phyloP scores from a whole-genome alignment of 2,113 vertebrate genomes.

The Bos javanicus region DNA sequence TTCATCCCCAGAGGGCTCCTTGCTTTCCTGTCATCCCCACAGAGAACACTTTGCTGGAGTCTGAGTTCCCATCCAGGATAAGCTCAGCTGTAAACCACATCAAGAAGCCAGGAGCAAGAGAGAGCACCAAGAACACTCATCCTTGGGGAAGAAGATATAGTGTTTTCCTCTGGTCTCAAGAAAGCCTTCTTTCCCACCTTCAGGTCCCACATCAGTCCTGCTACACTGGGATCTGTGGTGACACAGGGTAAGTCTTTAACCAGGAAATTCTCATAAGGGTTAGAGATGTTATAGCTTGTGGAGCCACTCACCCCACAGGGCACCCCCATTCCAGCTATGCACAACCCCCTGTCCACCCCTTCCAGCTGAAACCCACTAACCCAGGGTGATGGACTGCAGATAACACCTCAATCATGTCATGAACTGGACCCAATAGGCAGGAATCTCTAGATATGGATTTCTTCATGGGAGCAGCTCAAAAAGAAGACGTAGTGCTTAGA shows the following conservation, averaged over 20 bases:
- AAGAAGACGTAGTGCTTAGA: not conserved
- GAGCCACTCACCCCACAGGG: not conserved
- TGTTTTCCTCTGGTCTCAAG: not conserved
- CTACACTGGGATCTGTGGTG: not conserved
- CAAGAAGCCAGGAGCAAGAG: not conserved
- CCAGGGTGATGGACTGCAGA: not conserved
- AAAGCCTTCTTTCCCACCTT: not conserved
- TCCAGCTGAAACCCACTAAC: not conserved
- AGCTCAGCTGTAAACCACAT: not conserved
- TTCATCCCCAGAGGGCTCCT: not conserved
- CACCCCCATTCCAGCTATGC: not conserved
- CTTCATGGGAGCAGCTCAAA: not conserved
- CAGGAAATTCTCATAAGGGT: not conserved
- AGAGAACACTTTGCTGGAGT: not conserved
- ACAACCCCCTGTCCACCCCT: not conserved
- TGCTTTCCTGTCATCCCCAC: not conserved
- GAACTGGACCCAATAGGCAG: not conserved
- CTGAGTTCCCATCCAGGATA: not conserved
- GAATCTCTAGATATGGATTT: not conserved
- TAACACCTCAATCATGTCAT: not conserved
- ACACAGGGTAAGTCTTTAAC: not conserved
- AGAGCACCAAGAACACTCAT: not conserved
- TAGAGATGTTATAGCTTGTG: not conserved
- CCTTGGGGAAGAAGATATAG: not conserved
- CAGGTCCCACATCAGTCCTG: not conserved